Evolutionary conservation across 2,888 invertebrate genomes (phyloP), one percentile per base, ranked within the genome.

Genomic region (Caenorhabditis sulstoni): DNA sequence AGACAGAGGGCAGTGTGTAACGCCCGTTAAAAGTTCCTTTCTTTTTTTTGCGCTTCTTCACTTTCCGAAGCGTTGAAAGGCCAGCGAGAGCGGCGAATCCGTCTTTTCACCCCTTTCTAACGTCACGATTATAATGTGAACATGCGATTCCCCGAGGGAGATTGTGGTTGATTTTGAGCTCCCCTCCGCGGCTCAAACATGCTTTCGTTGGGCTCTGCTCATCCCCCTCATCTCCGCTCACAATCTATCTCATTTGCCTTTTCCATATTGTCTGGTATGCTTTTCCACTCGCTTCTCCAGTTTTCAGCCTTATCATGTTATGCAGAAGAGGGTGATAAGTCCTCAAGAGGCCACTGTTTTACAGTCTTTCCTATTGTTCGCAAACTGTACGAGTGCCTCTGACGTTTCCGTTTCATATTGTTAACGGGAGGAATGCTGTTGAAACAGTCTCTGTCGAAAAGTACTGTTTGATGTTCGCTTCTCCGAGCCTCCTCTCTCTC

Each of bases 91-190:
- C 29, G 29, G 29, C 29, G 7, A 29, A 29, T 29, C 29, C 29
- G 29, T 7, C 7, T 29, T 29, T 29, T 29, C 7, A 5, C 29
- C 29, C 29, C 4, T 7, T 29, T 29, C 57, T 62, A 61, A 70
- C 70, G 61, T 53, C 64, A 71, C 71, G 64, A 73, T 73, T 73
- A 73, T 73, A 73, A 73, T 73, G 57, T 57, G 71, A 64, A 64
- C 64, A 71, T 58, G 50, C 64, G 39, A 45, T 73, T 58, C 57
- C 73, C 57, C 23, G 64, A 49, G 73, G 29, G 29, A 29, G 29
- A 29, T 29, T 29, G 29, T 29, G 29, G 29, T 29, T 29, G 4
- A 73, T 18, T 71, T 70, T 57, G 20, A 20, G 29, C 49, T 50
- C 37, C 44, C 52, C 41, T 71, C 49, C 50, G 29, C 18, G 49